Base-by-base conservation (phyloP, 2,797 vertebrate genomes). In the Octomys mimax region DNA sequence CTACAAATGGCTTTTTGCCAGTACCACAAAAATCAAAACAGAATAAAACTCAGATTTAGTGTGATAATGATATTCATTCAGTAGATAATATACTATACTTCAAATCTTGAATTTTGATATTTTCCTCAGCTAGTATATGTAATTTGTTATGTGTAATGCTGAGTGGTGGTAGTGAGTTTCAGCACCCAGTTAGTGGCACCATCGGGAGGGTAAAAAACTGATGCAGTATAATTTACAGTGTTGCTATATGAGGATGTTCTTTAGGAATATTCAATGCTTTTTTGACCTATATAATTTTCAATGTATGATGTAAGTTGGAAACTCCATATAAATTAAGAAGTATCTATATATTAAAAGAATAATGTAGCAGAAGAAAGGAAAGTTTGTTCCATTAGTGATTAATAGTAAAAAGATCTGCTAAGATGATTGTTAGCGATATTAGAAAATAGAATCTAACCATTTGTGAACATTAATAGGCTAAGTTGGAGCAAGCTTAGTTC, bases 381-480 rank as follows among this genome's bases (percentile, higher is more conserved):
- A 91, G 8, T 73, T 96, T 28, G n/a, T 91, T 80, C 81, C 36
- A 62, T 77, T 46, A 85, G 49, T 92, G 36, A 33, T 71, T 90
- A 28, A 6, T 87, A 93, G 46, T 91, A 46, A 66, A 42, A 79
- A 79, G 42, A 75, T 77, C 59, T 91, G 5, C 66, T 91, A 87
- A 87, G 91, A 70, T 86, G 86, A 71, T 87, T 79, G n/a, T 49
- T 73, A 42, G 39, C 42, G 4, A 24, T 73, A 73, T 73, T 42
- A 24, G 10, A 42, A 73, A 39, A 73, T 39, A 42, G 13, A 77
- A 31, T 77, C 42, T 46, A 75, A 9, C 22, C 24, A 49, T 77
- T 77, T 75, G 6, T 31, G 12, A 28, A 77, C 73, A 28, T 46
- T 49, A 28, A 49, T 31, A 39, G 11, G 28, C 22, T 75, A 26